A percentile compares a stretch with the other conserved stretches of the same genome.
Evolutionary conservation across 1,140 invertebrate genomes (phyloP).

Genomic region (Procambarus clarkii): DNA sequence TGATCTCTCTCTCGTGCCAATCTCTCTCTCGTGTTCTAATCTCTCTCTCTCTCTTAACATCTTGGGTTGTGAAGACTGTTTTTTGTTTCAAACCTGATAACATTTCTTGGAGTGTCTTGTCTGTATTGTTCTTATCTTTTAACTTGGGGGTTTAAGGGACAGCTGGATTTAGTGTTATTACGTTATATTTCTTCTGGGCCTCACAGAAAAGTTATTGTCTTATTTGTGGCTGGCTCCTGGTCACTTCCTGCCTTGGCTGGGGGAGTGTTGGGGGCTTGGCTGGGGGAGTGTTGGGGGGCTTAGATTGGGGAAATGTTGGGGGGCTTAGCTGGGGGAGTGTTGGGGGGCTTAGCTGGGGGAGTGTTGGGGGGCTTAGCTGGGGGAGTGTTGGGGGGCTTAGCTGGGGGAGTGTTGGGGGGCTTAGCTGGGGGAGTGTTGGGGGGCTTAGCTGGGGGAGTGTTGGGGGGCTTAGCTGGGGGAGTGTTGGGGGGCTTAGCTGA

Average conservation of each 20-base stretch:
- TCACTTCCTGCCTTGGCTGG: too few relatives aligned
- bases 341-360: neutral
- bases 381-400: too few relatives aligned
- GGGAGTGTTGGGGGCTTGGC: too few relatives aligned
- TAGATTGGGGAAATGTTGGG: too few relatives aligned
- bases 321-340: neutral
- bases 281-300: too few relatives aligned
- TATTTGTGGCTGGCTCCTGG: too few relatives aligned
- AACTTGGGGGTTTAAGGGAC: too few relatives aligned
- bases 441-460: too few relatives aligned
- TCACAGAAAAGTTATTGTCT: neutral
- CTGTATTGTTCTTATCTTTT: too few relatives aligned
- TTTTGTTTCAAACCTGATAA: neutral
- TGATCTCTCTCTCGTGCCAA: neutral
- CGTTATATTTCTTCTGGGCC: neutral
- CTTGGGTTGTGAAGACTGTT: too few relatives aligned
- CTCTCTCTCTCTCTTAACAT: too few relatives aligned
- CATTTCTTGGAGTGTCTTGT: neutral
- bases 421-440: neutral
- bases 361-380: too few relatives aligned
- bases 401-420: neutral
- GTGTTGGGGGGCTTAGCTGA: neutral
- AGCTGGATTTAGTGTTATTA: neutral
- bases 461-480: neutral
- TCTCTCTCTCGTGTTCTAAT: neutral